A percentile compares a stretch with the other conserved stretches of the same genome.
Evolutionary conservation across 2,113 vertebrate genomes (phyloP).

Genomic region (Coreoperca whiteheadi): DNA sequence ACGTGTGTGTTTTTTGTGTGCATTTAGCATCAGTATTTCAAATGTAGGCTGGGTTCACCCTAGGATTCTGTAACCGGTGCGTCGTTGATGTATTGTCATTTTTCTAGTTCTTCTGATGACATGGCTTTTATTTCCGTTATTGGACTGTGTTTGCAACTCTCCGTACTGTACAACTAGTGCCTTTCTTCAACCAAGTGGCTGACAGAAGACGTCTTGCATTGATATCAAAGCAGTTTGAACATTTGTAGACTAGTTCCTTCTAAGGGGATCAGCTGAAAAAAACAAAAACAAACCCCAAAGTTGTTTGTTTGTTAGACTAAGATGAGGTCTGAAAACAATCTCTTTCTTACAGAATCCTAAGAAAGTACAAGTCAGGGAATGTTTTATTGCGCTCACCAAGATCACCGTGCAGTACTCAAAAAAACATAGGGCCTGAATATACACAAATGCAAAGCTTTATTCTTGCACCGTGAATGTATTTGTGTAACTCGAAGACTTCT

Average conservation of each 20-base stretch:
- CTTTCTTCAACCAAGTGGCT: conserved; percentile 69
- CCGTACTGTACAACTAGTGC: conserved; percentile 81
- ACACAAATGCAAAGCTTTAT: conserved; percentile 83
- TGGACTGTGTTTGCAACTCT: conserved; percentile 68
- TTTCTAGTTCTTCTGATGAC: conserved; percentile 88
- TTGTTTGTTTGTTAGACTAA: conserved; percentile 48
- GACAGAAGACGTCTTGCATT: conserved; percentile 29
- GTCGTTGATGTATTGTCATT: conserved; percentile 88
- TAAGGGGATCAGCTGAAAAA: conserved; percentile 34
- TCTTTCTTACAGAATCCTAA: conserved; percentile 61
- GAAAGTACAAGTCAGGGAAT: conserved; percentile 74
- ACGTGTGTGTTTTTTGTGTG: conserved; percentile 48
- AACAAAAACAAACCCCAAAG: conserved; percentile 71
- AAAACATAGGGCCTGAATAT: conserved; percentile 36
- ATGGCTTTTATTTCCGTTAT: conserved; percentile 71
- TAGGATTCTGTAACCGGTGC: conserved; percentile 92
- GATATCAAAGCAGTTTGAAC: conserved; percentile 24
- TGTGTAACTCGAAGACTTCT: conserved; percentile 45
- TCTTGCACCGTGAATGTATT: conserved; percentile 81
- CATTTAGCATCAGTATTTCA: conserved; percentile 95
- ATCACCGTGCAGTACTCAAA: conserved; percentile 58
- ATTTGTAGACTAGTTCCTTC: conserved; percentile 31
- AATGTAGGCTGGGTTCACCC: conserved; percentile 90
- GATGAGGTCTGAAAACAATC: conserved; percentile 51
- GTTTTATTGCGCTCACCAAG: conserved; percentile 52